Conservation (phyloP, 2,888 invertebrate genomes). For the Pristionchus mayeri region DNA sequence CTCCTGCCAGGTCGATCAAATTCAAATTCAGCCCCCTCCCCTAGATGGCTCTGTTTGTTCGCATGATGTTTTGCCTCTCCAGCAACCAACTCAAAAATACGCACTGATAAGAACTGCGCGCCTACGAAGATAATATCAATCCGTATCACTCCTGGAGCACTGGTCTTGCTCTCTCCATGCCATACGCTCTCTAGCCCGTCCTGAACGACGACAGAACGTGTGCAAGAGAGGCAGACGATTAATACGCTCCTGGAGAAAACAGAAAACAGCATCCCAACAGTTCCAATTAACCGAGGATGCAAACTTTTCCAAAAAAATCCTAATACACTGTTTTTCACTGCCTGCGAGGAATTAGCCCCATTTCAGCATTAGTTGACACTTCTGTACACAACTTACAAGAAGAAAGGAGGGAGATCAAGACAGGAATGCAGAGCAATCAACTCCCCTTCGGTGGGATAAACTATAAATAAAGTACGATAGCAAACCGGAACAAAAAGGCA, state of each 20-base stretch:
- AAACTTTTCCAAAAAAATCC: too few species aligned
- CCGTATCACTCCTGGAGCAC: not conserved
- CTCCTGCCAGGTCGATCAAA: too few species aligned
- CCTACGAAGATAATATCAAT: not conserved
- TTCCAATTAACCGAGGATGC: too few species aligned
- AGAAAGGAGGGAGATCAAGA: not conserved
- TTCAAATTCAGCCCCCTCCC: too few species aligned
- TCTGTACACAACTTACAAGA: not conserved
- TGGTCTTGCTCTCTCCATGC: too few species aligned
- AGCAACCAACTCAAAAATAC: not conserved
- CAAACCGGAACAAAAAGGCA: too few species aligned
- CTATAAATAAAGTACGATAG: not conserved
- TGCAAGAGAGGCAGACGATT: too few species aligned
- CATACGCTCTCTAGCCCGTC: too few species aligned
- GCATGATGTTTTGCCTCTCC: not conserved
- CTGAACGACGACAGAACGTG: too few species aligned
- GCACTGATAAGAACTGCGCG: not conserved
- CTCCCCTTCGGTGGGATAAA: not conserved
- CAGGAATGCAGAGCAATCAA: not conserved
- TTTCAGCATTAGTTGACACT: conserved; percentile 6
- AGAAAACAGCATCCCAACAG: too few species aligned
- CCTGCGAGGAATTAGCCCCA: conserved; percentile 8
- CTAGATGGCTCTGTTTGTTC: not conserved
- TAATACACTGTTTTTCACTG: too few species aligned
- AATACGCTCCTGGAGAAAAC: too few species aligned